Conservation (phyloP, 1,140 invertebrate species). For the Drosophila tristis region DNA sequence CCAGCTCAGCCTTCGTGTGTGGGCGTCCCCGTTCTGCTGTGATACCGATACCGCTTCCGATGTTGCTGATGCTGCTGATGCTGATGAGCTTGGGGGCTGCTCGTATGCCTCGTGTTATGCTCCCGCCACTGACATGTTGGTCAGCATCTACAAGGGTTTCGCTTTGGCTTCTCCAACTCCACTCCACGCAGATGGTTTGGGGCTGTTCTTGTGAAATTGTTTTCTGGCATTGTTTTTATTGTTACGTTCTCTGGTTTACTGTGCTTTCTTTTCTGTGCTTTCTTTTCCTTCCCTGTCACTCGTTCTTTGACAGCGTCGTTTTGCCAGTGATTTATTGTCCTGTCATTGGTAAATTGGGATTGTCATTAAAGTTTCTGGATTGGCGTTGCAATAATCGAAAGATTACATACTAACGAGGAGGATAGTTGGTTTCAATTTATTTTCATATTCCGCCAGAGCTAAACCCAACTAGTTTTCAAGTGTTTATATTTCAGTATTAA, state of each 20-base stretch:
- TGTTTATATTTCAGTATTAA: too few relatives aligned
- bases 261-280: constrained; percentile 9
- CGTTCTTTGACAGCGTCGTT: constrained; percentile 71
- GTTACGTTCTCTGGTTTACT: constrained; percentile 23
- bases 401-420: constrained; percentile 32
- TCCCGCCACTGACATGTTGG: constrained; percentile 60
- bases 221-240: constrained; percentile 76
- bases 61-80: constrained; percentile 1
- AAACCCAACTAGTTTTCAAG: too few relatives aligned
- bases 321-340: constrained; percentile 72
- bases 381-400: constrained; percentile 57
- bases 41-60: not conserved
- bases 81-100: constrained; percentile 6
- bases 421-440: constrained; percentile 15
- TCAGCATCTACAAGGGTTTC: constrained; percentile 51
- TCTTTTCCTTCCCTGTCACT: constrained; percentile 40
- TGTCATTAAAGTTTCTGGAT: constrained; percentile 72
- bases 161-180: constrained; percentile 3
- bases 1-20: constrained; percentile 16
- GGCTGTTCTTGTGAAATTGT: constrained; percentile 64
- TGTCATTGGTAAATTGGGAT: constrained; percentile 65
- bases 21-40: constrained; percentile 28
- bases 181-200: constrained; percentile 12
- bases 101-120: constrained; percentile 35
- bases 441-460: not conserved